These are phyloP conservation scores for Okapia johnstoni DNA, from an alignment of 2,113 vertebrate genomes.

Conservation along the genomic window DNA sequence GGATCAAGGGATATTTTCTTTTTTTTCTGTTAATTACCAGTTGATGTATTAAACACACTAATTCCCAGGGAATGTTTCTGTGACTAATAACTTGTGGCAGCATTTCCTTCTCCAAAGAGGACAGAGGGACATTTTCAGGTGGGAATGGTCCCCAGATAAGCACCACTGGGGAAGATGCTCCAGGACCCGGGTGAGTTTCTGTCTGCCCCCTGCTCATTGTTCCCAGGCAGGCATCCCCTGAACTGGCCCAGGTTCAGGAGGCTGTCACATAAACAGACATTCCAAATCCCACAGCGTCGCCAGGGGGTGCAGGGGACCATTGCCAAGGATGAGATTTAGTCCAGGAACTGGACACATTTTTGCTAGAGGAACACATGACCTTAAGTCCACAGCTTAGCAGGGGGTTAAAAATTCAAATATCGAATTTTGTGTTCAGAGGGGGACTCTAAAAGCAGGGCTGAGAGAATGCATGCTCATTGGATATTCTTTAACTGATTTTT, in stretches of 20 bases:
- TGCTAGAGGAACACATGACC: neutral
- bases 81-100: slow-evolving; percentile 39
- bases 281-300: neutral
- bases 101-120: slow-evolving; percentile 40
- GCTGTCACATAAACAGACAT: neutral
- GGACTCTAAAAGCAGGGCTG: neutral
- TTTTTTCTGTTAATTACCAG: neutral
- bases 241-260: slow-evolving; percentile 30
- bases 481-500: neutral
- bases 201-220: neutral
- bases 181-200: neutral
- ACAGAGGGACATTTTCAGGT: slow-evolving; percentile 1
- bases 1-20: slow-evolving; percentile 34
- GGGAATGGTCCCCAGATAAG: neutral
- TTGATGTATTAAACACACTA: slow-evolving; percentile 19
- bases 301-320: neutral
- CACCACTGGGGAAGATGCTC: neutral
- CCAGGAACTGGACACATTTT: neutral
- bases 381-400: neutral
- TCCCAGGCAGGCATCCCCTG: neutral
- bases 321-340: neutral
- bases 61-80: neutral
- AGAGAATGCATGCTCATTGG: neutral
- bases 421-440: neutral
- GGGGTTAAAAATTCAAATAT: neutral